Base-by-base conservation (phyloP, 2,113 vertebrate genomes). In the Larimichthys polyactis region DNA sequence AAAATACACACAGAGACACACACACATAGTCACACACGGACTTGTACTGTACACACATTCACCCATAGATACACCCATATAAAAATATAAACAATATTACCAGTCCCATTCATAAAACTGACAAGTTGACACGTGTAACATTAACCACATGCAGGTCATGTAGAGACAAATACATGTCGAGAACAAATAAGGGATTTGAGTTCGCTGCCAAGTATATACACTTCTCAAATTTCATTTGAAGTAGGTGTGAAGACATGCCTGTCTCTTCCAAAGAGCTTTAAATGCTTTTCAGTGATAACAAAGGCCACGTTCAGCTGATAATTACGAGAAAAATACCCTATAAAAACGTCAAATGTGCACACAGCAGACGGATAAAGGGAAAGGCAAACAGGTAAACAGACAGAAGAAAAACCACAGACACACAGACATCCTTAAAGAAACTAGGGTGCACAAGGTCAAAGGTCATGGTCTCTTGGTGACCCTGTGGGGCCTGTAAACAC, bases 401-500 rank as follows among this genome's bases (percentile, higher is more conserved):
- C 44, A 48, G 11, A 63, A 49, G 14, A 5, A n/a, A 43, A 60
- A 49, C 19, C 57, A 75, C 32, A 72, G 36, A 58, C 43, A 52
- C 14, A 63, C 16, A 82, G 40, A 27, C 54, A 71, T 11, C 55
- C 78, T 82, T 65, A 43, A 78, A 79, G 81, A 36, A 78, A 64
- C 36, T 11, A 7, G 69, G 78, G 66, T 40, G 51, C 48, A 63
- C 20, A 57, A 60, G n/a, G 79, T 84, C 82, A 87, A 75, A 90
- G 83, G 83, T 87, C 78, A 74, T 2, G 22, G 67, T 52, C 62
- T 48, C 36, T 24, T 14, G 4, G 64, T 75, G 71, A 85, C 81
- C 64, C 40, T 0, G 4, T 32, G 64, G 55, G 82, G 64, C 51
- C 29, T 80, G 84, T 82, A 81, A 88, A 89, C 77, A 87, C 59